A percentile compares a stretch with the other conserved stretches of the same genome.
These are phyloP conservation scores for Muscicapa striata DNA, from an alignment of 2,797 vertebrate genomes.

Conservation along the genomic window DNA sequence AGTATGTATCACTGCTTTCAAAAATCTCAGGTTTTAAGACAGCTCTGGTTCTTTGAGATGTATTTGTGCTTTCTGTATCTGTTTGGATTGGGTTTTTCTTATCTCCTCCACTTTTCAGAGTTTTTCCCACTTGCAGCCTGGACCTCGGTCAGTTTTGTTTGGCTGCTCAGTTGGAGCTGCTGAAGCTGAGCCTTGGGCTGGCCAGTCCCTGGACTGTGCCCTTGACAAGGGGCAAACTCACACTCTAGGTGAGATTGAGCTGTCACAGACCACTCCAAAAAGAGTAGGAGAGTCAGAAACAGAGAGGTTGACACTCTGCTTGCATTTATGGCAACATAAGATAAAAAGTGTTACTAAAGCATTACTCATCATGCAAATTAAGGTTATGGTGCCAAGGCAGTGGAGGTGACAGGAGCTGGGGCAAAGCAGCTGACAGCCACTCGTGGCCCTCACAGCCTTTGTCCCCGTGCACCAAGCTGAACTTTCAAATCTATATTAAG, in stretches of 20 bases:
- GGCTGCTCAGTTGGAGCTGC: neutral
- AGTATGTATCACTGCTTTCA: neutral
- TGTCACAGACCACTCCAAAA: neutral
- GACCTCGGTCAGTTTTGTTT: neutral
- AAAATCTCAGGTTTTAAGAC: neutral
- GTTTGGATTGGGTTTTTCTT: neutral
- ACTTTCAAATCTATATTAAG: slow-evolving; percentile 45
- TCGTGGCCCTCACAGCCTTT: neutral
- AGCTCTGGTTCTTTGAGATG: neutral
- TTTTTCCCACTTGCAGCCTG: neutral
- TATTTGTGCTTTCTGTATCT: neutral
- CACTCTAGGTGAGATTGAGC: neutral
- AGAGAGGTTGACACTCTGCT: neutral
- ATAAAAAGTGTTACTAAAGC: neutral
- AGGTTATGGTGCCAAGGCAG: neutral
- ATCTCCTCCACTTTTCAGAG: neutral
- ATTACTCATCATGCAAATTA: neutral
- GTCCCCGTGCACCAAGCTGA: neutral
- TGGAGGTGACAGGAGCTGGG: neutral
- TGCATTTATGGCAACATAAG: neutral
- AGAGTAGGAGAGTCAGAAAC: neutral
- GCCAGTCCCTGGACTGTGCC: neutral
- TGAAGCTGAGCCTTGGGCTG: neutral
- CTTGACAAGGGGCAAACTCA: neutral
- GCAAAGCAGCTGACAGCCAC: neutral